Percentiles rank a stretch among this genome's conserved stretches.
These are phyloP conservation scores for Syrphus vitripennis DNA, from an alignment of 2,888 invertebrate species.

Conservation along the genomic window DNA sequence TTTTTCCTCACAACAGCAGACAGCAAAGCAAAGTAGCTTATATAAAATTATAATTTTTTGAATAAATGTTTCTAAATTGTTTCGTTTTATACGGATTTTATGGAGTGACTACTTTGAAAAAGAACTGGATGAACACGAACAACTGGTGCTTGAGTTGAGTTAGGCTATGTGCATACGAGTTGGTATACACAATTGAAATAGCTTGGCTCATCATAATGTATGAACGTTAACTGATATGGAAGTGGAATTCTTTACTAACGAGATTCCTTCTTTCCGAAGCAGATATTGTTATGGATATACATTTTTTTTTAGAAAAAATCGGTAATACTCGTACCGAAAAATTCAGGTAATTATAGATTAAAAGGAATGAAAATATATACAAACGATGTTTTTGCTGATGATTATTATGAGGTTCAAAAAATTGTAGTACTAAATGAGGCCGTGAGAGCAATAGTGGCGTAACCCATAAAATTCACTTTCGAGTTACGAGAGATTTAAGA, in stretches of 20 bases:
- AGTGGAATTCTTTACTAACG: neutral
- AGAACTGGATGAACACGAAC: conserved; percentile 10
- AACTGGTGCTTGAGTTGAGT: conserved; percentile 6
- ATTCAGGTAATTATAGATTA: neutral
- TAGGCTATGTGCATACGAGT: neutral
- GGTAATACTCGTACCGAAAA: too few relatives aligned
- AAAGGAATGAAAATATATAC: neutral
- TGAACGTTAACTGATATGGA: conserved; percentile 10
- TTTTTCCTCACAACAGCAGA: neutral
- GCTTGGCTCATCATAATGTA: conserved; percentile 32
- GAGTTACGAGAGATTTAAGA: too few relatives aligned
- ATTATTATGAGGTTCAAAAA: too few relatives aligned
- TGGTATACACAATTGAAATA: conserved; percentile 26
- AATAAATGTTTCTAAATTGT: conserved; percentile 44
- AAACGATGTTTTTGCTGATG: too few relatives aligned
- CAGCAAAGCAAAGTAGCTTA: conserved; percentile 19
- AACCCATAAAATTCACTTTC: too few relatives aligned
- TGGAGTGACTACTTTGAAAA: neutral
- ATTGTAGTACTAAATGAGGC: too few relatives aligned
- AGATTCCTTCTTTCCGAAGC: neutral
- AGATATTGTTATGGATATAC: neutral
- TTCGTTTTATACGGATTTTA: conserved; percentile 3
- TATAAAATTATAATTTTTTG: conserved; percentile 53
- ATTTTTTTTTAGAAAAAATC: neutral
- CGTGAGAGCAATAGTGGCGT: too few relatives aligned